Conservation (phyloP, 2,113 vertebrate species). For the Spizaetus ornatus region DNA sequence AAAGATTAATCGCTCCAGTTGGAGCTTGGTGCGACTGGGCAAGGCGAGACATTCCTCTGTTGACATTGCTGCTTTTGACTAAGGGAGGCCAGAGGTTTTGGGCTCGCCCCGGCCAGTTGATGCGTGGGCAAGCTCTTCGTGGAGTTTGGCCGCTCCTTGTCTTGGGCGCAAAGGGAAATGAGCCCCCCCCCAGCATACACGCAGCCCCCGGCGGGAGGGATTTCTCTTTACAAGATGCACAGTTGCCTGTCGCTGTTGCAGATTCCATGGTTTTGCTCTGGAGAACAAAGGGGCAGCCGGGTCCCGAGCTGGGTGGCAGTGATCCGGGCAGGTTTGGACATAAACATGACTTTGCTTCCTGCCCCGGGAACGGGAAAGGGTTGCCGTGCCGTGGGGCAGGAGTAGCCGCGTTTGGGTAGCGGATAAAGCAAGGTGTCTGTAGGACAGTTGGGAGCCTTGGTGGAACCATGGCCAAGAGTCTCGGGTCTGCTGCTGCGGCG, state of each 20-base stretch:
- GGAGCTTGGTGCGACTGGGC: neutral
- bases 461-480: neutral
- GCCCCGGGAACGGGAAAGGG: neutral
- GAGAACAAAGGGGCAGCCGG: neutral
- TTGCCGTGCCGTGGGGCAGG: neutral
- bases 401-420: fast-evolving
- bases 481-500: neutral
- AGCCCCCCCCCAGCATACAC: fast-evolving
- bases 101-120: fast-evolving
- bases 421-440: neutral
- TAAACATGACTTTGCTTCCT: fast-evolving
- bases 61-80: neutral
- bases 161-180: fast-evolving
- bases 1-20: neutral
- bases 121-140: neutral
- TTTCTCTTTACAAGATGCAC: neutral
- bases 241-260: neutral
- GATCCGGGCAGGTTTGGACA: neutral
- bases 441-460: neutral
- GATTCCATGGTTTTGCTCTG: fast-evolving
- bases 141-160: neutral
- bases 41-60: neutral
- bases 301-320: neutral
- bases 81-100: neutral
- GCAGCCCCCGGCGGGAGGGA: neutral